A percentile compares a stretch with the other conserved stretches of the same genome.
These are phyloP conservation scores for Hemichromis elongatus DNA, from an alignment of 2,113 vertebrate genomes.

Conservation along the genomic window DNA sequence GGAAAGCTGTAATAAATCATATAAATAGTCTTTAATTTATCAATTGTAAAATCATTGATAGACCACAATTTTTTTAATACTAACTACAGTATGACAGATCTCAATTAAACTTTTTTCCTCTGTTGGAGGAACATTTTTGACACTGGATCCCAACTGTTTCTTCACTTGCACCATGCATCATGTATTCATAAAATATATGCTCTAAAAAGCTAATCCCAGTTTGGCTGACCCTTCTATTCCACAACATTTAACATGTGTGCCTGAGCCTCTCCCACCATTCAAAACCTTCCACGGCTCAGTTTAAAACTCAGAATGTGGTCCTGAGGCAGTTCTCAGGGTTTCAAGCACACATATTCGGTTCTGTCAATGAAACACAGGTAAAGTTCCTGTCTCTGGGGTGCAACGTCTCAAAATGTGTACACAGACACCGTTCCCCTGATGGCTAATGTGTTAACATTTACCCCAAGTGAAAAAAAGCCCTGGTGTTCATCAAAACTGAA, in stretches of 20 bases:
- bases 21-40: neutral
- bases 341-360: constrained; percentile 42
- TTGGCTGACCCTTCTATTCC: constrained; percentile 18
- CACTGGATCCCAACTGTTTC: neutral
- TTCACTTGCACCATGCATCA: neutral
- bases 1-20: constrained; percentile 9
- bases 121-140: neutral
- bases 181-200: neutral
- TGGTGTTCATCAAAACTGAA: constrained; percentile 51
- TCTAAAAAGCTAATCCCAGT: neutral
- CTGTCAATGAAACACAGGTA: constrained; percentile 38
- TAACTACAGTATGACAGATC: neutral
- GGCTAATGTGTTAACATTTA: constrained; percentile 51
- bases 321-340: constrained; percentile 29
- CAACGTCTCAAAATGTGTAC: constrained; percentile 42
- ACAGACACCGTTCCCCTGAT: constrained; percentile 16
- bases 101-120: neutral
- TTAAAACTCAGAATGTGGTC: constrained; percentile 30
- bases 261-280: constrained; percentile 13
- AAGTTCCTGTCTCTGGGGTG: constrained; percentile 42
- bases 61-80: neutral
- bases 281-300: constrained; percentile 17
- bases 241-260: constrained; percentile 23
- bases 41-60: neutral
- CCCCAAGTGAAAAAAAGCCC: constrained; percentile 2